Conservation (phyloP, 2,797 vertebrate genomes). For the Cossypha caffra region DNA sequence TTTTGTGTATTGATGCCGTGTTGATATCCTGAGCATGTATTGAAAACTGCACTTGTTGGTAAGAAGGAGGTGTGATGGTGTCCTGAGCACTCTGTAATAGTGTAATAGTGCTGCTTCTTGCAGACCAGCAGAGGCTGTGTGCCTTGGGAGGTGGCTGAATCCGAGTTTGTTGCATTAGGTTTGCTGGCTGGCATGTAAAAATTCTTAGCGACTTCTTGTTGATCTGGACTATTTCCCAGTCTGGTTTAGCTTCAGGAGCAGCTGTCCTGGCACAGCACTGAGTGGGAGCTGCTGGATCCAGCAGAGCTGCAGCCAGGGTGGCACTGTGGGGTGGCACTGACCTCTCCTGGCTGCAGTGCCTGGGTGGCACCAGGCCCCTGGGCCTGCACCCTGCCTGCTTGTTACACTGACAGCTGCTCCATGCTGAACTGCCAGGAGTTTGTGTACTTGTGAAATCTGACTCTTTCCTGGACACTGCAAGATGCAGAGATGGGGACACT, state of each 20-base stretch:
- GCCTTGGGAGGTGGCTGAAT: not conserved
- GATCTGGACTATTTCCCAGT: not conserved
- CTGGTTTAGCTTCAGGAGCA: not conserved
- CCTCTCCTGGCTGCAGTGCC: not conserved
- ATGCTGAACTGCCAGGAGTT: not conserved
- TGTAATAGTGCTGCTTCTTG: not conserved
- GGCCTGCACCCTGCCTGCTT: fast-evolving
- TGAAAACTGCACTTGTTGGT: fast-evolving
- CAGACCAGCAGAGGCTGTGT: not conserved
- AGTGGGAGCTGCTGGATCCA: not conserved
- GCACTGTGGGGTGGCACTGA: fast-evolving
- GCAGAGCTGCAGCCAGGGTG: not conserved
- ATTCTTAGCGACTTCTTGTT: not conserved
- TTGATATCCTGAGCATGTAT: not conserved
- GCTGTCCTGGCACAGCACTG: not conserved
- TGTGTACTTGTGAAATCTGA: not conserved
- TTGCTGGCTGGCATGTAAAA: not conserved
- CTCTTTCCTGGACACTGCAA: not conserved
- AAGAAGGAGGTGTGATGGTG: not conserved
- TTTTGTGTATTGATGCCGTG: not conserved
- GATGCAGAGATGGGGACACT: not conserved
- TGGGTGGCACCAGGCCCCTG: fast-evolving
- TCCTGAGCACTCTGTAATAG: not conserved
- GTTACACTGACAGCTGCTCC: not conserved
- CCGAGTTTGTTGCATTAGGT: not conserved